Evolutionary conservation across 2,113 vertebrate species (phyloP).

Genomic region (Oxygymnocypris stewartii): DNA sequence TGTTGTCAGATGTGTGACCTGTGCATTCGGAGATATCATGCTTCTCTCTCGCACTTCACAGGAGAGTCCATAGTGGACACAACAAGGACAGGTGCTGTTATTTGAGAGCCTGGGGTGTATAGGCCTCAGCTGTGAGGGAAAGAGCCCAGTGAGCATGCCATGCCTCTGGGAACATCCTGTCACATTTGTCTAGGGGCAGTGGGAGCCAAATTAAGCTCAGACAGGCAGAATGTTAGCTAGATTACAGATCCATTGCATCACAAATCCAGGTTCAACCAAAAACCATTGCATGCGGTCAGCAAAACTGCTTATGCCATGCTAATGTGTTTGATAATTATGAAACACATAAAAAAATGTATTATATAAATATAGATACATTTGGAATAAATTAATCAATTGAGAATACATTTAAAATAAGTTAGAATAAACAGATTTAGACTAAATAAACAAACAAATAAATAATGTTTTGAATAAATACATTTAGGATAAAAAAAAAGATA

Average conservation of each 20-base stretch:
- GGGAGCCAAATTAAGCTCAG: conserved; percentile 11
- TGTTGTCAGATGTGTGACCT: conserved; percentile 29
- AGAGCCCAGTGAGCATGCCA: conserved; percentile 43
- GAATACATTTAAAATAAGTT: background rate
- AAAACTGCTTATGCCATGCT: background rate
- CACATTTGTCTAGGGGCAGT: conserved; percentile 18
- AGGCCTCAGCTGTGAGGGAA: conserved; percentile 12
- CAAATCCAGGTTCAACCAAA: background rate
- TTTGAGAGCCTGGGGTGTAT: conserved; percentile 53
- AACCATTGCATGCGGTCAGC: background rate
- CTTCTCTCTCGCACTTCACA: conserved; percentile 19
- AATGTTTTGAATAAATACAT: background rate
- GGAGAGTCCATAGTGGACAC: conserved; percentile 42
- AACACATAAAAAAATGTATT: no score
- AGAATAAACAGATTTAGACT: background rate
- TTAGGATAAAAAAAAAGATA: no score
- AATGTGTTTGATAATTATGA: background rate
- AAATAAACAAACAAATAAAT: no score
- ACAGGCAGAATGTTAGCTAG: background rate
- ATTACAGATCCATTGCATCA: background rate
- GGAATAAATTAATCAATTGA: background rate
- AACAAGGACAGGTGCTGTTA: conserved; percentile 68
- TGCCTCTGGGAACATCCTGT: conserved; percentile 60
- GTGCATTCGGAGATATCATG: conserved; percentile 42
- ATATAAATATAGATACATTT: background rate